Conservation (phyloP, 2,113 vertebrate species). For the Uropsilus gracilis region DNA sequence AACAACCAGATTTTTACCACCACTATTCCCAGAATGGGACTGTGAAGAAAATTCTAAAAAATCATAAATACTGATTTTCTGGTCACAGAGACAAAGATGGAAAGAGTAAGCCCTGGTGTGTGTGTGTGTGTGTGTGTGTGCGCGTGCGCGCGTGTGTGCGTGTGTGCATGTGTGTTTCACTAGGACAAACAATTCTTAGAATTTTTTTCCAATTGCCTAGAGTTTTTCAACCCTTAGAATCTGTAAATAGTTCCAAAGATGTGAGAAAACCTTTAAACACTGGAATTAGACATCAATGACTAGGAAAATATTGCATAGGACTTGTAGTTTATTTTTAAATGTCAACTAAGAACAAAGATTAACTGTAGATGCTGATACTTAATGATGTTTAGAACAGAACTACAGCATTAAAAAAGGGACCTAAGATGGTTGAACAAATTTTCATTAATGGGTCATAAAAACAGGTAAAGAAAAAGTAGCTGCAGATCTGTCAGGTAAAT, state of each 20-base stretch:
- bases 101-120: neutral
- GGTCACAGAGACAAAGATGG: neutral
- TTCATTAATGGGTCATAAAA: conserved; percentile 5
- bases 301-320: neutral
- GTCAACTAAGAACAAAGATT: conserved; percentile 19
- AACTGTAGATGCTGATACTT: neutral
- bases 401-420: neutral
- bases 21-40: neutral
- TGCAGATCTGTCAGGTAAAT: neutral
- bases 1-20: conserved; percentile 38
- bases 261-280: conserved; percentile 46
- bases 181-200: too few species aligned
- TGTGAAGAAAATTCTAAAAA: conserved; percentile 7
- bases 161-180: too few species aligned
- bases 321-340: conserved; percentile 11
- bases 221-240: neutral
- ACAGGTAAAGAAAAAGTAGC: conserved; percentile 8
- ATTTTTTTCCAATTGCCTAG: neutral
- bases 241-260: neutral
- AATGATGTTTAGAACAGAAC: neutral
- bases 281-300: neutral
- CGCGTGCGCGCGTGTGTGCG: too few species aligned
- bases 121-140: conserved; percentile 9
- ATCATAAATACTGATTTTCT: conserved; percentile 48
- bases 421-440: neutral